Evolutionary conservation across 2,797 vertebrate genomes (phyloP), one percentile per base, ranked within the genome.

Genomic region (Sebastes iracundus): DNA sequence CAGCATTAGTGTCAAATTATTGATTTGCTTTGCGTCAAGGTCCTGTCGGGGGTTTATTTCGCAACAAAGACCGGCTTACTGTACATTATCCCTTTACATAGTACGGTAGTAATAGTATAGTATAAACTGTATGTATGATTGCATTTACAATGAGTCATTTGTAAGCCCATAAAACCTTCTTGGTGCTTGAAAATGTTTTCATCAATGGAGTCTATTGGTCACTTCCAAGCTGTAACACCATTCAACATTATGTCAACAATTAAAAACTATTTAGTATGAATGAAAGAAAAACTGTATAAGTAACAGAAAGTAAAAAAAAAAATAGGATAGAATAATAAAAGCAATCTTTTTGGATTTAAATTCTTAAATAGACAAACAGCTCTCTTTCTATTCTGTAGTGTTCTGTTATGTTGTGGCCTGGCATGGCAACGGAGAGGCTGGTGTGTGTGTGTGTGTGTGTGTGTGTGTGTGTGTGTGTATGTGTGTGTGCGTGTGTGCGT

Each of bases 301-400:
- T 14, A 72, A 58, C 0, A 18, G 1, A 63, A 46, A 4, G 0
- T 30, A 16, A 38, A 38, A 46, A 7, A 46, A 49, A 38, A 42
- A 33, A 32, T 3, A 13, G 56, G 8, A n/a, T 32, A 27, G 0
- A 58, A 49, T 61, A 68, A 59, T n/a, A n/a, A n/a, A n/a, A n/a
- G 42, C 33, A 71, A 11, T 68, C 7, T 16, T 7, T 76, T 74
- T 49, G 32, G 46, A 76, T 58, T 56, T 11, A 62, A 85, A 70
- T 46, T 73, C 71, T 72, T 35, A 38, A 32, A 75, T 18, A 83
- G 38, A 72, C 22, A 80, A 82, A 86, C 46, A 64, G 76, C 78
- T 87, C 66, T 73, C 61, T 75, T 8, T 63, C 4, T 20, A 20
- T n/a, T 35, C 66, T 56, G 28, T n/a, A 14, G 12, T 61, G 46